These are phyloP conservation scores for Montifringilla adamsi DNA, from an alignment of 2,113 vertebrate genomes.

Conservation along the genomic window DNA sequence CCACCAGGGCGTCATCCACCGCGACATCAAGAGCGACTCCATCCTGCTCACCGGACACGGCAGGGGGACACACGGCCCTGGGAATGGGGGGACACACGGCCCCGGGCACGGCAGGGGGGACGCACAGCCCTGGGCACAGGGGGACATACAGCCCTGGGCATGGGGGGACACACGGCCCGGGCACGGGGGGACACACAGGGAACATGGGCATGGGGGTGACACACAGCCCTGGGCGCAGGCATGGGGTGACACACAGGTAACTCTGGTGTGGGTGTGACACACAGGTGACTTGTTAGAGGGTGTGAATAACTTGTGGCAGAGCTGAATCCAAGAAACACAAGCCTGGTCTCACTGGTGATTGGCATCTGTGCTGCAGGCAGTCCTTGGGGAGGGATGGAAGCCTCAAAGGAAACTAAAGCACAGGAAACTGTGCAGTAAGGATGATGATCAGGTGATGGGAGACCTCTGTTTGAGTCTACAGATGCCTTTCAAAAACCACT, in stretches of 20 bases:
- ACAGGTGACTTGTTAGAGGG: neutral
- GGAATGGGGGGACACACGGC: neutral
- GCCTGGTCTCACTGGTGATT: neutral
- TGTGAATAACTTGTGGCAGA: neutral
- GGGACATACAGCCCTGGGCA: no score
- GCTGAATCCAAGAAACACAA: neutral
- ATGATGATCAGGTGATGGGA: neutral
- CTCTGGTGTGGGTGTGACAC: neutral
- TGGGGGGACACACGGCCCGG: no score
- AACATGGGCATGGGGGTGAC: no score
- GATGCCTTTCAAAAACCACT: neutral
- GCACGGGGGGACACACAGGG: no score
- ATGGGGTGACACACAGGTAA: no score
- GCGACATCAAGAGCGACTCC: constrained; percentile 98
- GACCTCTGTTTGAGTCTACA: neutral
- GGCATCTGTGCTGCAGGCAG: neutral
- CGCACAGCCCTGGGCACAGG: neutral
- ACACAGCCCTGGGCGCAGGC: neutral
- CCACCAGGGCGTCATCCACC: constrained; percentile 96
- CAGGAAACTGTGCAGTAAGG: neutral
- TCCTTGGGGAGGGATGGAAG: neutral
- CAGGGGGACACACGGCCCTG: neutral
- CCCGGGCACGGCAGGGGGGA: no score
- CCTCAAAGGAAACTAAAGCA: neutral
- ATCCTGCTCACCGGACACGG: constrained; percentile 93